Conservation (phyloP, 2,888 invertebrate genomes). For the Xanthorhoe designata region DNA sequence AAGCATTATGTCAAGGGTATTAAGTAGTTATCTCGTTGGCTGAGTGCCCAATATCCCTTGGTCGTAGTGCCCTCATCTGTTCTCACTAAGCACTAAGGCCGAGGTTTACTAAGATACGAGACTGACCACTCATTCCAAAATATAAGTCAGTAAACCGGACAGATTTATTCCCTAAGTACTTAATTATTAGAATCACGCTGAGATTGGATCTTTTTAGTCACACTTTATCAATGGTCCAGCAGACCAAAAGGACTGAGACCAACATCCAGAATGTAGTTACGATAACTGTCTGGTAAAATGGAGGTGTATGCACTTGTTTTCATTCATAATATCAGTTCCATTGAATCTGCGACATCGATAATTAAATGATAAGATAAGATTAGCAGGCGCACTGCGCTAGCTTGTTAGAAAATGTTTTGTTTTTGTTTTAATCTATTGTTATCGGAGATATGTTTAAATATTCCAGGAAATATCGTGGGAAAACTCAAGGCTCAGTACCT, state of each 20-base stretch:
- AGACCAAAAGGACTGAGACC: too few species aligned
- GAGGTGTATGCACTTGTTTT: neutral
- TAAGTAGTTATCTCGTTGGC: constrained; percentile 7
- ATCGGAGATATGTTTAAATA: neutral
- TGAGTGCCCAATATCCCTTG: constrained; percentile 8
- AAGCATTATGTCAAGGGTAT: too few species aligned
- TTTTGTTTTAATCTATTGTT: neutral
- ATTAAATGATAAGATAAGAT: neutral
- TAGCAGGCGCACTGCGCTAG: neutral
- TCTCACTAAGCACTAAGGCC: constrained; percentile 1
- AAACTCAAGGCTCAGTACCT: neutral
- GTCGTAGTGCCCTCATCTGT: constrained; percentile 1
- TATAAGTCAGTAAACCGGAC: too few species aligned
- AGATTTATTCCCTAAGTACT: too few species aligned
- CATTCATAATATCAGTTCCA: neutral
- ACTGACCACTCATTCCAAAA: too few species aligned
- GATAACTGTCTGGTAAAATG: too few species aligned
- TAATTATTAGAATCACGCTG: too few species aligned
- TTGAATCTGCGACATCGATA: neutral
- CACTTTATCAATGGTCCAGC: too few species aligned
- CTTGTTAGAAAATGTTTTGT: neutral
- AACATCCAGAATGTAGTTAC: too few species aligned
- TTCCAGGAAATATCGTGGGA: neutral
- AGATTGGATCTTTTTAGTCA: too few species aligned
- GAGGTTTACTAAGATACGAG: neutral